These are phyloP conservation scores for Caradrina kadenii DNA, from an alignment of 2,888 invertebrate species.

Conservation along the genomic window DNA sequence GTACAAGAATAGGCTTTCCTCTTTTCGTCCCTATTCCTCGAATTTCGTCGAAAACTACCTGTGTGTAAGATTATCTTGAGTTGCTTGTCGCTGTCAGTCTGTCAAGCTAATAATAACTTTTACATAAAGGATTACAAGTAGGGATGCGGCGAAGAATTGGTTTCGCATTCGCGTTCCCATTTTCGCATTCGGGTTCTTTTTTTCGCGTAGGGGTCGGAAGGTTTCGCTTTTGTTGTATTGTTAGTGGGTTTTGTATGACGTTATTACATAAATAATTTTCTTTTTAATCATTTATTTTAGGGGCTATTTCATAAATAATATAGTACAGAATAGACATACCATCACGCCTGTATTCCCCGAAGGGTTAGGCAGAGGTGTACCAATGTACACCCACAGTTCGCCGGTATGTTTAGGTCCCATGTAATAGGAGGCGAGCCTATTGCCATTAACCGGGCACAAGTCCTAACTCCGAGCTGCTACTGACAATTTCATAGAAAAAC, in stretches of 20 bases:
- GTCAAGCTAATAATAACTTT: conserved; percentile 42
- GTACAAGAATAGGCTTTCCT: conserved; percentile 6
- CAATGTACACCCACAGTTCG: too few relatives aligned
- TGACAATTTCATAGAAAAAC: too few relatives aligned
- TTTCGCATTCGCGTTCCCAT: neutral
- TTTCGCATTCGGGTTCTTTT: neutral
- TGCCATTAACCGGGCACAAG: too few relatives aligned
- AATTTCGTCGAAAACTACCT: conserved; percentile 41
- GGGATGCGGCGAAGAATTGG: conserved; percentile 5
- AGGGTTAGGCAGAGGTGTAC: too few relatives aligned
- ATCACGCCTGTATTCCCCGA: too few relatives aligned
- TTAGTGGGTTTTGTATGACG: neutral
- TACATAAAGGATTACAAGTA: conserved; percentile 41
- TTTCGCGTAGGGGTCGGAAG: too few relatives aligned
- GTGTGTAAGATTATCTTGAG: conserved; percentile 40
- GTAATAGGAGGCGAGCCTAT: too few relatives aligned
- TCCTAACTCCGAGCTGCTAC: too few relatives aligned
- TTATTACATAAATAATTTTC: neutral
- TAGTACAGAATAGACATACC: too few relatives aligned
- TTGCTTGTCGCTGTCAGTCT: conserved; percentile 41
- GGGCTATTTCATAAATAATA: too few relatives aligned
- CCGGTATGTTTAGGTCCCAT: too few relatives aligned
- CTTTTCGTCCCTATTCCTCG: neutral
- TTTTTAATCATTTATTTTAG: too few relatives aligned
- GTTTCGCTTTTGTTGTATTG: neutral